These are phyloP conservation scores for Latheticus oryzae DNA, from an alignment of 2,888 invertebrate species.

Conservation along the genomic window DNA sequence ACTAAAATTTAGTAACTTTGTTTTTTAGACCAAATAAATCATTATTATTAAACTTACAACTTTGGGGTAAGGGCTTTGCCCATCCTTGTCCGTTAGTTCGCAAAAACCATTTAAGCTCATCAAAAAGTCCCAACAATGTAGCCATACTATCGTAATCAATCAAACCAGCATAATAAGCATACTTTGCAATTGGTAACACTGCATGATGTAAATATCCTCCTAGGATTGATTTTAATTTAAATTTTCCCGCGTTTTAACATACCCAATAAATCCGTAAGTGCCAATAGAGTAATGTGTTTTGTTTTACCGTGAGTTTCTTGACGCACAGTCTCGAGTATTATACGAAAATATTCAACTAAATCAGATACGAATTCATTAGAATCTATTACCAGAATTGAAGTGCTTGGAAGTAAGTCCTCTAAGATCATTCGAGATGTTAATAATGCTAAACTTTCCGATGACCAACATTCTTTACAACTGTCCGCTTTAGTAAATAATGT, in stretches of 20 bases:
- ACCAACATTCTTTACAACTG: conserved; percentile 61
- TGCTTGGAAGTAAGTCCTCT: conserved; percentile 60
- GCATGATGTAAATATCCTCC: conserved; percentile 74
- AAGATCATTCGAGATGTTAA: conserved; percentile 62
- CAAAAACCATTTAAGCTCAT: conserved; percentile 70
- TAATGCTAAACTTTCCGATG: conserved; percentile 59
- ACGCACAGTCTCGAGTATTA: conserved; percentile 56
- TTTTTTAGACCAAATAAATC: too few relatives aligned
- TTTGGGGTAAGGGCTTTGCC: conserved; percentile 59
- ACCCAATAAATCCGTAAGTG: conserved; percentile 56
- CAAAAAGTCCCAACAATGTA: conserved; percentile 69
- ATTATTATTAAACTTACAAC: conserved; percentile 36
- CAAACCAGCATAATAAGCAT: conserved; percentile 73
- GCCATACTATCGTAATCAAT: conserved; percentile 69
- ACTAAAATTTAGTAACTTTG: too few relatives aligned
- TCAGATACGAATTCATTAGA: conserved; percentile 59
- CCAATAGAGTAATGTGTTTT: conserved; percentile 60
- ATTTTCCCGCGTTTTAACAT: too few relatives aligned
- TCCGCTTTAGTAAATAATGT: conserved; percentile 61
- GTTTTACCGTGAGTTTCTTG: conserved; percentile 57
- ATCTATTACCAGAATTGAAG: conserved; percentile 54
- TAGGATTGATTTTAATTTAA: too few relatives aligned
- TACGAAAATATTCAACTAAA: conserved; percentile 61
- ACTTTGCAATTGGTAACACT: conserved; percentile 71
- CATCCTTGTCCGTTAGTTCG: conserved; percentile 72